phyloP scores from a whole-genome alignment of 2,888 invertebrate species.

The Pocota personata region DNA sequence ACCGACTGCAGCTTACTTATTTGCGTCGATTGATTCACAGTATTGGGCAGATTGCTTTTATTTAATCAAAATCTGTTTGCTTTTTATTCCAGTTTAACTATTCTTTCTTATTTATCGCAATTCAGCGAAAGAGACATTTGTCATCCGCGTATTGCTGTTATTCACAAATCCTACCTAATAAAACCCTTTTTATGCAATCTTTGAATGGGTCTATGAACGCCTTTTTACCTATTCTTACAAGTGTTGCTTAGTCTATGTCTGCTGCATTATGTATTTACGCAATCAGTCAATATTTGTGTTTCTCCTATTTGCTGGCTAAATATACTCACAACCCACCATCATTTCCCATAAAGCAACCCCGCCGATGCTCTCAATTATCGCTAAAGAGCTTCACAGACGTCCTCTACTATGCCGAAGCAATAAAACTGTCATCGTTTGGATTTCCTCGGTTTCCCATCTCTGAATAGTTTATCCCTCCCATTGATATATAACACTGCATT shows the following conservation, averaged over 20 bases:
- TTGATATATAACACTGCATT: conserved; percentile 25
- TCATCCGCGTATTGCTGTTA: no score
- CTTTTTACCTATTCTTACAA: no score
- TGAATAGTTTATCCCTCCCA: conserved; percentile 12
- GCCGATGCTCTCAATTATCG: conserved; percentile 48
- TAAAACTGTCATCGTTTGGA: conserved; percentile 61
- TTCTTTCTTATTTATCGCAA: no score
- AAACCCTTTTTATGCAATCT: no score
- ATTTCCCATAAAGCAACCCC: conserved; percentile 29
- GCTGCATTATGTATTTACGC: conserved; percentile 24
- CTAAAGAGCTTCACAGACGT: conserved; percentile 35
- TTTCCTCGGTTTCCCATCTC: conserved; percentile 34
- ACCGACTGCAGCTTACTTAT: no score
- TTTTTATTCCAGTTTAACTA: no score
- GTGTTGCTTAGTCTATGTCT: neutral
- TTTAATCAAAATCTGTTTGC: no score
- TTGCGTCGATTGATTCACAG: no score
- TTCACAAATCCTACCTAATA: no score
- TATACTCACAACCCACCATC: conserved; percentile 29
- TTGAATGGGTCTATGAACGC: no score
- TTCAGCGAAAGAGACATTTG: no score
- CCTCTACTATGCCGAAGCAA: conserved; percentile 37
- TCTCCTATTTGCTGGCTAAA: neutral
- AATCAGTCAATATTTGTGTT: conserved; percentile 35
- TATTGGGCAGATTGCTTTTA: no score